Evolutionary conservation across 2,888 invertebrate genomes (phyloP).

Genomic region (Plutella xylostella): DNA sequence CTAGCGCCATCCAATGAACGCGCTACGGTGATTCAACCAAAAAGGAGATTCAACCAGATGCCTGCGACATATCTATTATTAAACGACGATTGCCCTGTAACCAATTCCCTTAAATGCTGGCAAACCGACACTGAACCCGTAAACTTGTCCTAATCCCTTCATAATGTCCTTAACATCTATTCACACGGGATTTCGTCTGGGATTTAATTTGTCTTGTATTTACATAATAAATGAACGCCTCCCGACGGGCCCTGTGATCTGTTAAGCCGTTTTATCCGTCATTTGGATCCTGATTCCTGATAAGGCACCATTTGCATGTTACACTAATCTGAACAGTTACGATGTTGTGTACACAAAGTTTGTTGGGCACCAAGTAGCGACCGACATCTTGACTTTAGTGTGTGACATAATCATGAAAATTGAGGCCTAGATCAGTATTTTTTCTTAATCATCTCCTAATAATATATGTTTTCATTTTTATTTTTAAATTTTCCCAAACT

Average conservation of each 20-base stretch:
- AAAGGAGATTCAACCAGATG: neutral
- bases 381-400: no score
- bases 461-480: no score
- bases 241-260: conserved; percentile 1
- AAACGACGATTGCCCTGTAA: neutral
- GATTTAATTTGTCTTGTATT: conserved; percentile 69
- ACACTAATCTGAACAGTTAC: neutral
- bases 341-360: no score
- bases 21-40: no score
- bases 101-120: neutral
- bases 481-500: no score
- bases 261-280: conserved; percentile 5
- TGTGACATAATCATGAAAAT: no score
- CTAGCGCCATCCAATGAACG: no score
- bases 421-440: no score
- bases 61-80: neutral
- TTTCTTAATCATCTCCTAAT: no score
- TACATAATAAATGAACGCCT: conserved; percentile 67
- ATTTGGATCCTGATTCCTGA: conserved; percentile 7
- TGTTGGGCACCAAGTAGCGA: no score
- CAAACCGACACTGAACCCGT: neutral
- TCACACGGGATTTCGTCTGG: conserved; percentile 61
- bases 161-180: no score
- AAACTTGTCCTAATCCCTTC: neutral
- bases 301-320: conserved; percentile 6